phyloP scores from a whole-genome alignment of 1,140 invertebrate genomes.

The Heliconius eleuchia region DNA sequence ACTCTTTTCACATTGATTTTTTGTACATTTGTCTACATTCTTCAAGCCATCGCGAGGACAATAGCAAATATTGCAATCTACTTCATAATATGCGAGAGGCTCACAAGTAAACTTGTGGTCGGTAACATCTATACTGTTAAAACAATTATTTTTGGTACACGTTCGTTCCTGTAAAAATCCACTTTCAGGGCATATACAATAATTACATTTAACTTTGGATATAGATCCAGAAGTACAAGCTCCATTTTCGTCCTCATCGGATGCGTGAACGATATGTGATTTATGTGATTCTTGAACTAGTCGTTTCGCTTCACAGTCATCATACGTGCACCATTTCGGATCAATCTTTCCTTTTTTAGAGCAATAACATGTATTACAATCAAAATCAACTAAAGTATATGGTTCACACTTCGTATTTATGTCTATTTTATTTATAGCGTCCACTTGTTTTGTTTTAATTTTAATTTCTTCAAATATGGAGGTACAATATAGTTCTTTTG shows the following conservation, averaged over 20 bases:
- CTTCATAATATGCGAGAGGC: conserved; percentile 65
- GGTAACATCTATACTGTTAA: conserved; percentile 32
- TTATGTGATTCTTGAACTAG: conserved; percentile 52
- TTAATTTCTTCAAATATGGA: conserved; percentile 38
- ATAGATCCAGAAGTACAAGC: conserved; percentile 61
- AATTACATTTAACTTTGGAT: conserved; percentile 63
- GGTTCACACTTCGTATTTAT: conserved; percentile 55
- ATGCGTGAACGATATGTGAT: conserved; percentile 17
- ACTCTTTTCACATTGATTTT: conserved; percentile 63
- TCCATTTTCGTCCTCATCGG: conserved; percentile 30
- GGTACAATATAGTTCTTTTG: conserved; percentile 53
- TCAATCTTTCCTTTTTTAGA: conserved; percentile 64
- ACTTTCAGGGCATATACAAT: conserved; percentile 66
- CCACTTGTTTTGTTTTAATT: conserved; percentile 18
- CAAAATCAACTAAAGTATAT: conserved; percentile 62
- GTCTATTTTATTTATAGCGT: conserved; percentile 41
- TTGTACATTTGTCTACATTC: conserved; percentile 67
- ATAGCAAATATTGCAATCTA: conserved; percentile 72
- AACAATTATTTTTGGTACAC: conserved; percentile 66
- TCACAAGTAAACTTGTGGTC: conserved; percentile 60
- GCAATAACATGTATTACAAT: conserved; percentile 72
- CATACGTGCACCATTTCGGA: conserved; percentile 71
- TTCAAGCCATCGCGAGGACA: conserved; percentile 66
- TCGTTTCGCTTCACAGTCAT: conserved; percentile 64
- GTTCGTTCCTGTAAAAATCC: conserved; percentile 52